Conservation (phyloP, 1,140 invertebrate species). For the Penaeus indicus region DNA sequence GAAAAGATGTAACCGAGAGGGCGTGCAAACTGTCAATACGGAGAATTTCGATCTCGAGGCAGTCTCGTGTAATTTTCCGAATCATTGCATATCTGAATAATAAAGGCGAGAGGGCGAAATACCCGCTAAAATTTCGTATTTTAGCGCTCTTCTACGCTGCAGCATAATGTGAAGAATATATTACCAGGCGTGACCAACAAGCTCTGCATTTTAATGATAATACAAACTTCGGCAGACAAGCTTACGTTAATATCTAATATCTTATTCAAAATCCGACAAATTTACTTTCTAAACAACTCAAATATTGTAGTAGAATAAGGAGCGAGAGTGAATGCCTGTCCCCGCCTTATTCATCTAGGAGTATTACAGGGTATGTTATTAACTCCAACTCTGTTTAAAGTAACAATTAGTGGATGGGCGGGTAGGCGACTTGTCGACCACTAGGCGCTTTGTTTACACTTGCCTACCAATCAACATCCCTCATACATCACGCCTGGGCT, state of each 20-base stretch:
- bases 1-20: no score
- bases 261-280: slow-evolving; percentile 41
- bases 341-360: slow-evolving; percentile 62
- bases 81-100: no score
- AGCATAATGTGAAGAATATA: neutral
- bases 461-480: slow-evolving; percentile 66
- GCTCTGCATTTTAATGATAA: slow-evolving; percentile 20
- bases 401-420: slow-evolving; percentile 66
- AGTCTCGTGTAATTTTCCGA: no score
- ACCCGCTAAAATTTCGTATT: no score
- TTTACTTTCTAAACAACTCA: slow-evolving; percentile 59
- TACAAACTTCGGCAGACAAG: slow-evolving; percentile 27
- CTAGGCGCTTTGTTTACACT: slow-evolving; percentile 66
- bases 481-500: slow-evolving; percentile 64
- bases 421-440: slow-evolving; percentile 65
- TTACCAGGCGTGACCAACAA: slow-evolving; percentile 38
- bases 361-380: slow-evolving; percentile 65
- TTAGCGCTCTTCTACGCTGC: no score
- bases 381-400: slow-evolving; percentile 64
- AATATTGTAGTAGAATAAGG: slow-evolving; percentile 47
- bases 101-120: no score
- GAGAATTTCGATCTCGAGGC: no score
- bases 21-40: no score
- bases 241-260: slow-evolving; percentile 23
- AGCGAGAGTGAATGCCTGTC: slow-evolving; percentile 32